phyloP scores from a whole-genome alignment of 2,113 vertebrate species.

The Arenaria interpres region DNA sequence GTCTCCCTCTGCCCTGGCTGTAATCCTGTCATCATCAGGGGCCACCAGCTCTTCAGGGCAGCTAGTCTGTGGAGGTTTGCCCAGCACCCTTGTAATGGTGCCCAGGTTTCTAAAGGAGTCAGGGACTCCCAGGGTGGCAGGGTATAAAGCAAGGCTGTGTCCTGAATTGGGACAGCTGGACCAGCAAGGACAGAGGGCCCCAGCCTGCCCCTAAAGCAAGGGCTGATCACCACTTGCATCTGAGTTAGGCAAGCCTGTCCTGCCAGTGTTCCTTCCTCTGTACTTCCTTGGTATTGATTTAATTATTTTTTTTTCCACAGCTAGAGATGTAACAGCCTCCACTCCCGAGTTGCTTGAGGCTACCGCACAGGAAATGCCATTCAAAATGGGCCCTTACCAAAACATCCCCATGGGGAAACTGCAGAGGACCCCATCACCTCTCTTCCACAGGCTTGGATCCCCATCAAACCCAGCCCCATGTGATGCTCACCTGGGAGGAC shows the following conservation, averaged over 20 bases:
- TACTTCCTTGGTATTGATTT: not conserved
- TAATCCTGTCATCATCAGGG: not conserved
- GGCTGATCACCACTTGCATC: not conserved
- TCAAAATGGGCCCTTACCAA: not conserved
- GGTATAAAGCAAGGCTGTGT: not conserved
- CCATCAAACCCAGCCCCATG: not conserved
- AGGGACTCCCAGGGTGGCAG: not conserved
- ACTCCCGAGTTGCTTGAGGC: not conserved
- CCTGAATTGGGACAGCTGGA: not conserved
- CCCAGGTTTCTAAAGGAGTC: not conserved
- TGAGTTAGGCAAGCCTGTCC: not conserved
- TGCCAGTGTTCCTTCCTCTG: not conserved
- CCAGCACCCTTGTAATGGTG: not conserved
- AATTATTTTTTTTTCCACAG: not conserved
- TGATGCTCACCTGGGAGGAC: not conserved
- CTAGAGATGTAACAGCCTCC: not conserved
- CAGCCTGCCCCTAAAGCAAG: not conserved
- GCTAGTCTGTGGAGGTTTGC: not conserved
- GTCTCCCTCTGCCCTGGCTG: not conserved
- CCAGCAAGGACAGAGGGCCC: not conserved
- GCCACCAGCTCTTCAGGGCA: not conserved
- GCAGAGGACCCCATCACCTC: not conserved
- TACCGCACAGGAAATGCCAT: not conserved
- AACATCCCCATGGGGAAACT: not conserved
- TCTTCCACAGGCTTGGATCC: not conserved